Conservation (phyloP, 2,888 invertebrate species). For the Drosophila maculinotata region DNA sequence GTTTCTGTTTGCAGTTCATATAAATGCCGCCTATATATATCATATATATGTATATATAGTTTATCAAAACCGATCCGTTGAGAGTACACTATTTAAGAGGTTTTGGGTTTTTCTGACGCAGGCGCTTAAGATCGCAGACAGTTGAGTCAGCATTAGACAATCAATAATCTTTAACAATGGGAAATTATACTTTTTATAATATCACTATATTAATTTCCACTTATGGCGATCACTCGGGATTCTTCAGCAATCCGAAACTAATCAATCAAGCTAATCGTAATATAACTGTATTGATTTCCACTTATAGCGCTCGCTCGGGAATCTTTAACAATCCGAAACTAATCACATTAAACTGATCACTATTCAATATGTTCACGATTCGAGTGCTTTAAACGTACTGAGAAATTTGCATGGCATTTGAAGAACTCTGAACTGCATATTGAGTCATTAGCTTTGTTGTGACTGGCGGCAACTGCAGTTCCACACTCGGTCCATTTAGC, state of each 20-base stretch:
- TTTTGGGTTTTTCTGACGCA: too few species aligned
- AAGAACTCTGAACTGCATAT: neutral
- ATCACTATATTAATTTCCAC: neutral
- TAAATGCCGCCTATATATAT: slow-evolving; percentile 4
- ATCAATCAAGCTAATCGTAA: too few species aligned
- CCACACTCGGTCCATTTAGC: slow-evolving; percentile 39
- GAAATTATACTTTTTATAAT: neutral
- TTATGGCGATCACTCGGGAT: neutral
- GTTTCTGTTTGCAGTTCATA: slow-evolving; percentile 32
- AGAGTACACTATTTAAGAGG: neutral
- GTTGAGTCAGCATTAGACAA: slow-evolving; percentile 14
- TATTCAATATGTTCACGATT: slow-evolving; percentile 2
- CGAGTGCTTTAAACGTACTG: slow-evolving; percentile 1
- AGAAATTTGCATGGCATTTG: neutral
- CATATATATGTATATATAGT: neutral
- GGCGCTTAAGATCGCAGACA: neutral
- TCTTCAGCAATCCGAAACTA: neutral
- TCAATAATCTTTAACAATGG: neutral
- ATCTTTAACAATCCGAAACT: too few species aligned
- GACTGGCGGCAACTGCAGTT: slow-evolving; percentile 1
- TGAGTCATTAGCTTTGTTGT: slow-evolving; percentile 1
- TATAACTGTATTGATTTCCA: too few species aligned
- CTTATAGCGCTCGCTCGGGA: neutral
- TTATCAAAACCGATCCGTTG: neutral
- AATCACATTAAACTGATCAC: too few species aligned